Base-by-base conservation (phyloP, 2,113 vertebrate genomes). In the Todiramphus chloris region DNA sequence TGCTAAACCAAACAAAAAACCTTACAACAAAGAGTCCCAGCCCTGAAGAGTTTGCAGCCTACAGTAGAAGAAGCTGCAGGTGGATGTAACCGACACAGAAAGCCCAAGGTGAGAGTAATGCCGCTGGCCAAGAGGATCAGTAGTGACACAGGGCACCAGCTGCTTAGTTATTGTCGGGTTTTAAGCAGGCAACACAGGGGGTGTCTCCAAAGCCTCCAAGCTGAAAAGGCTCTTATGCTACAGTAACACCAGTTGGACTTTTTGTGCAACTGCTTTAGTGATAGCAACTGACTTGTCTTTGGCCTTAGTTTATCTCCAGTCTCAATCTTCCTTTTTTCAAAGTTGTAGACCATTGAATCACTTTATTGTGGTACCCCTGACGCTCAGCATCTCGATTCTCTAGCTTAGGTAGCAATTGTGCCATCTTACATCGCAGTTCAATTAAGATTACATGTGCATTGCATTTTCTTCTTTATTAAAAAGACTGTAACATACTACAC, bases 141-240 rank as follows among this genome's bases (percentile, higher is more conserved):
- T 28, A 50, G 51, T 10, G 59, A 70, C 70, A 62, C 59, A 63
- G 76, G 46, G 75, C 93, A 95, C 59, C 94, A 95, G 96, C 92
- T 96, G 95, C 92, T 95, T 14, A 10, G 19, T 83, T 21, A 83
- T 30, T 96, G 82, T 92, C 75, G 50, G 46, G 25, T 18, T 9
- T 62, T 64, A 19, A 30, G 84, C 84, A 79, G 70, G 78, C 92
- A 77, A 37, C 70, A 16, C 78, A 90, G 96, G 94, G 95, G 96
- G 92, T 95, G 93, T 5, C 90, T 90, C 60, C 19, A 1, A 1
- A 46, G 8, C 72, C 93, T 92, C 72, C 88, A 56, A 16, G 60
- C 73, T 78, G 64, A 93, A 96, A 93, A 83, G 79, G 83, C 83
- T 90, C 86, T 95, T 75, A 75, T n/a, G 53, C 85, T 64, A 72